Evolutionary conservation across 2,797 vertebrate species (phyloP).

Genomic region (Lateolabrax maculatus): DNA sequence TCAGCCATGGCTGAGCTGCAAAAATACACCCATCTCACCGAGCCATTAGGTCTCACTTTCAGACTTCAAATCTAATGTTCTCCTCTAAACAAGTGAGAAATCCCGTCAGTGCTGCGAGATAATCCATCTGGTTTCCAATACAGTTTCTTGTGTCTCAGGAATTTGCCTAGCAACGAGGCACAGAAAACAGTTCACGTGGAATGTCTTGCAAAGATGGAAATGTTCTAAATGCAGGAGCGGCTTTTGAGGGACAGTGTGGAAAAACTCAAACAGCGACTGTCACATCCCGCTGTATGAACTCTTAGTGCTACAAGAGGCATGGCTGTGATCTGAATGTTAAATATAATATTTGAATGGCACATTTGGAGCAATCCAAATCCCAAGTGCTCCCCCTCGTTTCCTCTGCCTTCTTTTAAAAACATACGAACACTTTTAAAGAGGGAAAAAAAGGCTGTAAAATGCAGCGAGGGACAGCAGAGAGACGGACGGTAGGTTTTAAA

Average conservation of each 20-base stretch:
- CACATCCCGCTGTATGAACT: constrained; percentile 8
- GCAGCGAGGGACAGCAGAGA: neutral
- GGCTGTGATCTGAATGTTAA: constrained; percentile 32
- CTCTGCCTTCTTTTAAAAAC: constrained; percentile 24
- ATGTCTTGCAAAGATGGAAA: constrained; percentile 44
- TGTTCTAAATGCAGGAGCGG: constrained; percentile 32
- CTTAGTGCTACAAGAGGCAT: neutral
- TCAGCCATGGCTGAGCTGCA: neutral
- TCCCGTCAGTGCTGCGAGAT: neutral
- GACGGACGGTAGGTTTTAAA: constrained; percentile 1
- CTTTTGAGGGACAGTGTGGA: constrained; percentile 38
- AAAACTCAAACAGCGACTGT: constrained; percentile 38
- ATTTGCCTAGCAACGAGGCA: constrained; percentile 27
- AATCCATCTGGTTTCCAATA: neutral
- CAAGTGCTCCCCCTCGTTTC: neutral
- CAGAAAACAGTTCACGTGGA: constrained; percentile 6
- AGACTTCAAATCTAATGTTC: neutral
- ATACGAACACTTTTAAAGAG: constrained; percentile 1
- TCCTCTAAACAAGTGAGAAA: neutral
- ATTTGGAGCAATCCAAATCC: constrained; percentile 19
- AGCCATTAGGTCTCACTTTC: neutral
- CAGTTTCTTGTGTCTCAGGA: neutral
- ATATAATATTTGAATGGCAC: constrained; percentile 30
- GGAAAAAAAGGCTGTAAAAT: constrained; percentile 18
- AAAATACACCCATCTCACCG: neutral